phyloP scores from a whole-genome alignment of 2,113 vertebrate species.

The Antennarius striatus region DNA sequence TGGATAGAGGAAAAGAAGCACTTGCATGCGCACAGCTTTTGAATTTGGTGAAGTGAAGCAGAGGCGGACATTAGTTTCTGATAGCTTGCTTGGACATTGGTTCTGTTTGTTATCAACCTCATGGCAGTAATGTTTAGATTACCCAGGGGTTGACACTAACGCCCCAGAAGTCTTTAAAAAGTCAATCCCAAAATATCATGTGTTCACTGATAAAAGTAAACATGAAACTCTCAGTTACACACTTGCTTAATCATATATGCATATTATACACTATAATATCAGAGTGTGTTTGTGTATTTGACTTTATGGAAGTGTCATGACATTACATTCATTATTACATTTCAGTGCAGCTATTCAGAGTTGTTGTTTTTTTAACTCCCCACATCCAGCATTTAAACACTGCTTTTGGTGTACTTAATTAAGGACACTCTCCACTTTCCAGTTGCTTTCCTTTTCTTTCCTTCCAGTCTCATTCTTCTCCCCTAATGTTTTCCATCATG shows the following conservation, averaged over 20 bases:
- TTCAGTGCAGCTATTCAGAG: too few species aligned
- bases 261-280: too few species aligned
- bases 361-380: too few species aligned
- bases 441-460: neutral
- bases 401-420: slow-evolving; percentile 8
- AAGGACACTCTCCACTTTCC: slow-evolving; percentile 1
- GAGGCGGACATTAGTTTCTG: slow-evolving; percentile 34
- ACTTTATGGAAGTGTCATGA: too few species aligned
- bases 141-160: slow-evolving; percentile 20
- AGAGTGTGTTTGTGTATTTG: too few species aligned
- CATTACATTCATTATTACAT: too few species aligned
- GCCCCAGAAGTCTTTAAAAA: slow-evolving; percentile 6
- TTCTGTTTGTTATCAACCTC: slow-evolving; percentile 44
- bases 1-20: slow-evolving; percentile 14
- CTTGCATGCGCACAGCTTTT: slow-evolving; percentile 33
- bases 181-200: slow-evolving; percentile 16
- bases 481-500: slow-evolving; percentile 8
- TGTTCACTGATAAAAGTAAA: neutral
- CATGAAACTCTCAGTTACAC: too few species aligned
- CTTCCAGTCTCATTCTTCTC: neutral
- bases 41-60: slow-evolving; percentile 48
- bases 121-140: slow-evolving; percentile 49
- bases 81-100: slow-evolving; percentile 47
- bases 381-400: too few species aligned
- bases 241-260: too few species aligned